Evolutionary conservation across 2,113 vertebrate species (phyloP).

Genomic region (Xiphophorus couchianus): DNA sequence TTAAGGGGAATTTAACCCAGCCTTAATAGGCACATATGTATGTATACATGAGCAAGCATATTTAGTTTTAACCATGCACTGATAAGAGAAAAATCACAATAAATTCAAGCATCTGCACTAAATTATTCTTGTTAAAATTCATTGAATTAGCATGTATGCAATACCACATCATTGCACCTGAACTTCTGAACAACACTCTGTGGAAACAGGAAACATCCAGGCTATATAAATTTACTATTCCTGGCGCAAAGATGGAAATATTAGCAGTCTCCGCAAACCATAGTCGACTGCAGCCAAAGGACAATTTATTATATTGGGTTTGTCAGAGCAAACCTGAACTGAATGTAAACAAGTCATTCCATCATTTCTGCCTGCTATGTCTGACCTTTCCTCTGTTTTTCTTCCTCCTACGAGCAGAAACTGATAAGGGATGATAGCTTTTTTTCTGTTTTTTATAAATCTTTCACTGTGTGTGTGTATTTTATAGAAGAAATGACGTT

Average conservation of each 20-base stretch:
- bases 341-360: background rate
- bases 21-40: no score
- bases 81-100: background rate
- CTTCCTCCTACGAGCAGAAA: background rate
- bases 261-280: background rate
- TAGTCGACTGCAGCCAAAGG: background rate
- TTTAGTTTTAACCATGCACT: no score
- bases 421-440: background rate
- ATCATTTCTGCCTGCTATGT: conserved; percentile 8
- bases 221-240: background rate
- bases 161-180: background rate
- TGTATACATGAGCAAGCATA: no score
- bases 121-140: background rate
- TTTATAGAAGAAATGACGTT: background rate
- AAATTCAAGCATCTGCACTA: background rate
- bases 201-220: background rate
- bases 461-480: background rate
- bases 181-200: background rate
- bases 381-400: conserved; percentile 29
- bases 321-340: conserved; percentile 6
- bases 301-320: conserved; percentile 3
- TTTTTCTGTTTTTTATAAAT: background rate
- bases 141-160: background rate
- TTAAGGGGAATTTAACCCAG: no score
- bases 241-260: background rate